These are phyloP conservation scores for Drosophila lutescens DNA, from an alignment of 2,888 invertebrate species.

Conservation along the genomic window DNA sequence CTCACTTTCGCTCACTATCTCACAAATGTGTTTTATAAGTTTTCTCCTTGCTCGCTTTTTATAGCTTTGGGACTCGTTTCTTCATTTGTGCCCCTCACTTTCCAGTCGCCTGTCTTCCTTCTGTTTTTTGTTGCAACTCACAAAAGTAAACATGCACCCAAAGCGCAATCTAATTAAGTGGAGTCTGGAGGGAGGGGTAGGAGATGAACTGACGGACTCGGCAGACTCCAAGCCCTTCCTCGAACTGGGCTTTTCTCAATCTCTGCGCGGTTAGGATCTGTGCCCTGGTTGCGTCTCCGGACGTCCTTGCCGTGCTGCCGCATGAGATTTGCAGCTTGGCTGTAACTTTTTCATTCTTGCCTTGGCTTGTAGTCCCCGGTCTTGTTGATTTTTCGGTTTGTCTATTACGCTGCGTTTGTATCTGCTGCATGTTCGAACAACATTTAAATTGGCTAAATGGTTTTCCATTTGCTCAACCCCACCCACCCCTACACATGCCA, in stretches of 20 bases:
- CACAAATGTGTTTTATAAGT: constrained; percentile 59
- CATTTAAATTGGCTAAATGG: constrained; percentile 74
- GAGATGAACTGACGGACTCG: constrained; percentile 51
- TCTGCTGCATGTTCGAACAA: constrained; percentile 63
- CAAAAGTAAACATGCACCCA: constrained; percentile 69
- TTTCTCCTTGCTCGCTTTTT: constrained; percentile 19
- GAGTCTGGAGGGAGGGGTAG: constrained; percentile 47
- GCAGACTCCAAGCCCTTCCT: constrained; percentile 1
- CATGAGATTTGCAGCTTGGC: constrained; percentile 60
- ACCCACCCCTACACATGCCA: neutral
- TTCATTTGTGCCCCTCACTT: constrained; percentile 57
- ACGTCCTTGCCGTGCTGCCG: constrained; percentile 53
- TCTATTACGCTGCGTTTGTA: constrained; percentile 45
- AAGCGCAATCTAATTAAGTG: constrained; percentile 77
- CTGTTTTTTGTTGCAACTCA: constrained; percentile 26
- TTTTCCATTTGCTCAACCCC: constrained; percentile 55
- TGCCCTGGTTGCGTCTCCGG: constrained; percentile 32
- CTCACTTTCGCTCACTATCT: constrained; percentile 42
- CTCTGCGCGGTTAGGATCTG: constrained; percentile 1
- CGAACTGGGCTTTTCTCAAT: neutral
- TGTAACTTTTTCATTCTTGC: constrained; percentile 33
- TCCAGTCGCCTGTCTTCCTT: constrained; percentile 4
- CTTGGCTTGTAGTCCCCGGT: constrained; percentile 7
- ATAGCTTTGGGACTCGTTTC: constrained; percentile 32
- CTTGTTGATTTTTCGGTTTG: constrained; percentile 64